A percentile compares a stretch with the other conserved stretches of the same genome.
Conservation (phyloP, 35 echinoderm and acorn worm species). For the Lytechinus variegatus region DNA sequence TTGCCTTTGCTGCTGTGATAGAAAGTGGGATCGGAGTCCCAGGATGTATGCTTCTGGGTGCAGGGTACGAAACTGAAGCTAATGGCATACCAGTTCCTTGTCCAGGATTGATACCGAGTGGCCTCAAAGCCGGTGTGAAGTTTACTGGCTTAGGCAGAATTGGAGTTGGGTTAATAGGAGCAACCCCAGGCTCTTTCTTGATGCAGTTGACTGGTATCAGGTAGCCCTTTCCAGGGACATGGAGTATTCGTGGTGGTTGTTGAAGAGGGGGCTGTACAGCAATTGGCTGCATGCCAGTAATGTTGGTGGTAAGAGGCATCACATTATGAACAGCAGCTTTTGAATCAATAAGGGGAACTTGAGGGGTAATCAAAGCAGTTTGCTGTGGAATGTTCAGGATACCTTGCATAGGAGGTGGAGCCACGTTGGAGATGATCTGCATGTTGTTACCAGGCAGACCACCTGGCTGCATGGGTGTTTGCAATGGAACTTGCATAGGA, state of each 20-base stretch:
- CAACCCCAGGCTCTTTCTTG: neutral
- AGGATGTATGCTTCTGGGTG: neutral
- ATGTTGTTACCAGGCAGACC: neutral
- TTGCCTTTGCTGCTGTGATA: neutral
- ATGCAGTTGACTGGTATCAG: neutral
- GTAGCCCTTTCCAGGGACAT: neutral
- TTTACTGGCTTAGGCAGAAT: neutral
- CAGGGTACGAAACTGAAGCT: neutral
- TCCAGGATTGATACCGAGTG: neutral
- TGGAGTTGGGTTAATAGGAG: neutral
- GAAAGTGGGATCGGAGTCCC: neutral
- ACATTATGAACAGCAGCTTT: neutral
- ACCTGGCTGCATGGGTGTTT: neutral
- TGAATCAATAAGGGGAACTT: neutral
- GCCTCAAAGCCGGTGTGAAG: neutral
- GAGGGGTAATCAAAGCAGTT: neutral
- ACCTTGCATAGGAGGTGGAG: neutral
- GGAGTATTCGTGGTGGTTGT: neutral
- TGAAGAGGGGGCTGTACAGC: neutral
- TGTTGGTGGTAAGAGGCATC: neutral
- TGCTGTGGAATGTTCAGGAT: neutral
- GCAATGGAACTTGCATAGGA: neutral
- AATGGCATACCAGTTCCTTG: neutral
- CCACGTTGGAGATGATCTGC: neutral
- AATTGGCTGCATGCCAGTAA: neutral